phyloP scores from a whole-genome alignment of 35 echinoderm and acorn worm species.

The Chiridota heheva region DNA sequence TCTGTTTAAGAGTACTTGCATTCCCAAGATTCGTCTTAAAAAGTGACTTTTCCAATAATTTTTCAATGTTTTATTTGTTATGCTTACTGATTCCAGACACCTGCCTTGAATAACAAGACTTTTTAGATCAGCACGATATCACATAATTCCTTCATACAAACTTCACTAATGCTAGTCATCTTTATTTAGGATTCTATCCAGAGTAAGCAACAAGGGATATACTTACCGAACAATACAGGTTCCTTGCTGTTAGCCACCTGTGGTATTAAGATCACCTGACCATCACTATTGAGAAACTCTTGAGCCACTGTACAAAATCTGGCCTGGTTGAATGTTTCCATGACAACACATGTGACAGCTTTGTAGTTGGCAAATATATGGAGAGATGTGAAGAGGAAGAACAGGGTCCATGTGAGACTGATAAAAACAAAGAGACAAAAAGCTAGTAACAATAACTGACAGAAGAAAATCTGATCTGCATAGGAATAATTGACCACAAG shows the following conservation, averaged over 20 bases:
- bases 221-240: constrained; percentile 85
- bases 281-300: constrained; percentile 64
- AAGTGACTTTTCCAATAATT: too few relatives aligned
- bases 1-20: too few relatives aligned
- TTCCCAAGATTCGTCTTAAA: too few relatives aligned
- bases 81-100: background rate
- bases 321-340: constrained; percentile 88
- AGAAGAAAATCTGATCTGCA: too few relatives aligned
- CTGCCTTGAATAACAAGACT: background rate
- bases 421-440: constrained; percentile 3
- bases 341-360: constrained; percentile 96
- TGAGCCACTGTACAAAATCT: constrained; percentile 64
- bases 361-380: constrained; percentile 96
- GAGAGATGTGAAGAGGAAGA: constrained; percentile 71
- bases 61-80: too few relatives aligned
- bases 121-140: background rate
- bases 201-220: background rate
- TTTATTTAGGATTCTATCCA: background rate
- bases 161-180: background rate
- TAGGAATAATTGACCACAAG: too few relatives aligned
- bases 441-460: background rate
- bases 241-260: constrained; percentile 54
- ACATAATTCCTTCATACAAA: background rate
- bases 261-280: constrained; percentile 42
- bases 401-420: constrained; percentile 91